Base-by-base conservation (phyloP, 2,888 invertebrate genomes). In the Drosophila rubida region DNA sequence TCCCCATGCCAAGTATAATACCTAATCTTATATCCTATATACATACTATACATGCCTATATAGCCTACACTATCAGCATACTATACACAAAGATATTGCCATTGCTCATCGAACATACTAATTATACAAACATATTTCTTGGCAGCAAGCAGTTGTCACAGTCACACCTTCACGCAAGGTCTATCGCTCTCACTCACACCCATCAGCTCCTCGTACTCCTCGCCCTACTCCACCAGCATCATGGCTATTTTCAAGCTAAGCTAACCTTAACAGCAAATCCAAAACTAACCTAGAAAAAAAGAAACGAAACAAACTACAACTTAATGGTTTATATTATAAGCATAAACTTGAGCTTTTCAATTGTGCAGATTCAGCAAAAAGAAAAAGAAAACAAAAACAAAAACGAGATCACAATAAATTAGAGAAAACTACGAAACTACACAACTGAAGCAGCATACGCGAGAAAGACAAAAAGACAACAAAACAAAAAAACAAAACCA, bases 331-430 rank as follows among this genome's bases (percentile, higher is more conserved):
- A 83, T 80, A 77, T 75, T 67, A 68, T 86, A 81, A 81, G 85
- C 87, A 72, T 63, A 37, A 57, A 81, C 68, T 85, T 81, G 87
- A 87, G 82, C 87, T 82, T 82, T 82, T 87, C 70, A 79, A 84
- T 81, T 87, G 81, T 81, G 82, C 87, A 81, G 62, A 68, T 73
- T 68, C 48, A 64, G 53, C 65, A 58, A 80, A 60, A 39, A 58
- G 78, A 60, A 39, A 55, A 41, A 25, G 6, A 25, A 25, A 25
- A 23, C 22, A 6, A 53, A 48, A 27, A 35, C n/a, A 22, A 55
- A 53, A 70, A 49, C 30, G n/a, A 59, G 41, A 58, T 48, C 49
- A 75, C 49, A 49, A 35, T 35, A 50, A 46, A 61, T 50, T 41
- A 37, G 35, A 45, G 23, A 30, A 30, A n/a, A 19, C 13, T 37